Conservation (phyloP, 1,140 invertebrate genomes). For the Pachypsylla venusta region DNA sequence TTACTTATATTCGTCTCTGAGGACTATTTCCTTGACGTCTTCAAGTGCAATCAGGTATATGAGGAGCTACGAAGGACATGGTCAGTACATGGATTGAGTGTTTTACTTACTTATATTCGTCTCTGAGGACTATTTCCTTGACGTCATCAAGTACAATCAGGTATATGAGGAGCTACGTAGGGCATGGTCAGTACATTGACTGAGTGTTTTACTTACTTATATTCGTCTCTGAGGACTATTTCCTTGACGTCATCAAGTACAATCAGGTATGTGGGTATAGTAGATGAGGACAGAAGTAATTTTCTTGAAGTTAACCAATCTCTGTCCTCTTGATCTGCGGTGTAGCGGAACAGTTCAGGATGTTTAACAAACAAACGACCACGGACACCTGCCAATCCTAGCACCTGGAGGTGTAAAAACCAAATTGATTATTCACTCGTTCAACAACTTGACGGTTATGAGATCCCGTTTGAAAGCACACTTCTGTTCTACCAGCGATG, state of each 20-base stretch:
- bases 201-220: conserved; percentile 33
- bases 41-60: background rate
- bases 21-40: background rate
- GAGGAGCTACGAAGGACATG: background rate
- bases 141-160: background rate
- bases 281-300: conserved; percentile 39
- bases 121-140: background rate
- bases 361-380: conserved; percentile 62
- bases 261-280: conserved; percentile 44
- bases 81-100: background rate
- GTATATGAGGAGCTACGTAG: background rate
- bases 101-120: background rate
- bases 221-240: conserved; percentile 51
- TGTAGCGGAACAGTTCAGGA: conserved; percentile 58
- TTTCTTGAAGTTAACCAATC: conserved; percentile 63
- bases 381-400: too few relatives aligned
- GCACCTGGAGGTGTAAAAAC: too few relatives aligned
- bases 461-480: too few relatives aligned
- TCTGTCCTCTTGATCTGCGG: conserved; percentile 64
- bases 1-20: too few relatives aligned
- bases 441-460: too few relatives aligned
- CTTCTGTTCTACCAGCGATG: too few relatives aligned
- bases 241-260: conserved; percentile 66
- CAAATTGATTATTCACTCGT: too few relatives aligned
- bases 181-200: too few relatives aligned